Evolutionary conservation across 1,140 invertebrate genomes (phyloP).

Genomic region (Coelopa frigida): DNA sequence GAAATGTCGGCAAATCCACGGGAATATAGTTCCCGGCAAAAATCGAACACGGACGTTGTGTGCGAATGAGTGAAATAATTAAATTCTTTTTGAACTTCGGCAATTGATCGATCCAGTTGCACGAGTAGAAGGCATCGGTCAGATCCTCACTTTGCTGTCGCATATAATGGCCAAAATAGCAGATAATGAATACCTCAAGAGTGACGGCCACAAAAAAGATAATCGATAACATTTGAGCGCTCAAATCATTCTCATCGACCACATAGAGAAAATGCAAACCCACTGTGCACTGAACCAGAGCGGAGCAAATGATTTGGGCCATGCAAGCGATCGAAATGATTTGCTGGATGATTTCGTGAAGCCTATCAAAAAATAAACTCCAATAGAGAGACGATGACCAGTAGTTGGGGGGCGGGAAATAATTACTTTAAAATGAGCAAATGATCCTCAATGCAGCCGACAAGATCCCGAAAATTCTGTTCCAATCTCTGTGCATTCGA

Average conservation of each 20-base stretch:
- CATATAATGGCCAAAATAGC: conserved; percentile 32
- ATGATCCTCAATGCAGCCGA: conserved; percentile 26
- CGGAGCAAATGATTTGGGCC: conserved; percentile 31
- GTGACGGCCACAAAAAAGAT: conserved; percentile 35
- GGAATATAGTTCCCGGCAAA: conserved; percentile 26
- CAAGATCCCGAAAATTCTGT: conserved; percentile 12
- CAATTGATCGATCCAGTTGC: conserved; percentile 32
- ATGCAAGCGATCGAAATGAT: conserved; percentile 28
- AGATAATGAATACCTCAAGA: conserved; percentile 32
- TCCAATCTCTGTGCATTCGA: background rate
- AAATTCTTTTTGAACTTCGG: conserved; percentile 21
- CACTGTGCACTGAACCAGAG: conserved; percentile 31
- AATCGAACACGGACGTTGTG: conserved; percentile 19
- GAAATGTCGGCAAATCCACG: conserved; percentile 30
- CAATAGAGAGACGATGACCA: no score
- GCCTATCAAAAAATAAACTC: conserved; percentile 3
- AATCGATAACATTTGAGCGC: conserved; percentile 26
- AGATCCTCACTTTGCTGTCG: conserved; percentile 23
- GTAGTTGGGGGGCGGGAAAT: background rate
- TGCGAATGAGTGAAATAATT: conserved; percentile 24
- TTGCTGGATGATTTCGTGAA: conserved; percentile 26
- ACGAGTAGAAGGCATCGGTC: conserved; percentile 30
- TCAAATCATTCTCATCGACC: conserved; percentile 21
- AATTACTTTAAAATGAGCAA: conserved; percentile 16
- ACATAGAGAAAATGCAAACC: conserved; percentile 33